Evolutionary conservation across 2,888 invertebrate species (phyloP), one percentile per base, ranked within the genome.

Genomic region (Autographa pulchrina): DNA sequence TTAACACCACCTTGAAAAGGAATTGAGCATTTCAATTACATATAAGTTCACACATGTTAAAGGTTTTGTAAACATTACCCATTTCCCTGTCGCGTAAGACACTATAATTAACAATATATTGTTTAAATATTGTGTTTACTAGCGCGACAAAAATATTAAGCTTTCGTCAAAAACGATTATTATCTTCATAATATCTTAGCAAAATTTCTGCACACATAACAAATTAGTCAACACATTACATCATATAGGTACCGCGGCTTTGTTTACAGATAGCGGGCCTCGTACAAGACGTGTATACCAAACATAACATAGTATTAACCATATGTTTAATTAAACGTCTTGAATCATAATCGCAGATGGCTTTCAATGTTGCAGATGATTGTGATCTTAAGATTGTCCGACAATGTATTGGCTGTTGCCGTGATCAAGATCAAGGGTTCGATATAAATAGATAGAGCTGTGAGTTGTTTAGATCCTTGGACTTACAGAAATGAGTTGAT

Each of bases 261-360:
- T 80, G 76, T 82, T 82, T 82, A 80, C 71, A 71, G 61, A 76
- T 58, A 62, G 62, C 65, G 63, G 48, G 62, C 67, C 56, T 14
- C 61, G 69, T 35, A 79, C 72, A 71, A 68, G 59, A 32, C 48
- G 66, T 79, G 70, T 81, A 68, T 71, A 77, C 59, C 62, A 71
- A 79, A 81, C 68, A 35, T 35, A 77, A 52, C n/a, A n/a, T 56
- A 66, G 52, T 43, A 67, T 62, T 68, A 72, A 72, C 65, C 63
- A 68, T 35, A 72, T 66, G 74, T 70, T 43, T 74, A 74, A 77
- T 70, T 68, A 66, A 64, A 32, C 31, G 48, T 52, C 20, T 60
- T 43, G 54, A 25, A 31, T 59, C 59, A 59, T 59, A 63, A 80
- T 43, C 43, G 14, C 16, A 14, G 41, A 41, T 16, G 14, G 5